Percentiles rank a stretch among this genome's conserved stretches.
These are phyloP conservation scores for Natrix natrix DNA, from an alignment of 2,797 vertebrate genomes.

Conservation along the genomic window DNA sequence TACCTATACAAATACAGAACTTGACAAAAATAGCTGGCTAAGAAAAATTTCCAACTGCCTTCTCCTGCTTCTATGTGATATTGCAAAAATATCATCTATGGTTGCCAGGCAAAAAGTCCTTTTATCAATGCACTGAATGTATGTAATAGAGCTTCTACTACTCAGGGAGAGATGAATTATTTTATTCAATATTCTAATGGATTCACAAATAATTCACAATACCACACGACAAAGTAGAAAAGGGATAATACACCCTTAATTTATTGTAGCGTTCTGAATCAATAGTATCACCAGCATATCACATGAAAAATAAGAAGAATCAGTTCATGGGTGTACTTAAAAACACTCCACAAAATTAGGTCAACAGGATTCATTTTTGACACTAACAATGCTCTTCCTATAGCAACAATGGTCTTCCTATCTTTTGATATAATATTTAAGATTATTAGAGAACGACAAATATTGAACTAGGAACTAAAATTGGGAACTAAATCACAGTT, in stretches of 20 bases:
- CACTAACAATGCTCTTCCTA: neutral
- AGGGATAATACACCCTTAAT: slow-evolving; percentile 60
- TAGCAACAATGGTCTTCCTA: neutral
- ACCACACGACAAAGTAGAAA: slow-evolving; percentile 39
- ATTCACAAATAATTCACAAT: neutral
- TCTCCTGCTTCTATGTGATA: neutral
- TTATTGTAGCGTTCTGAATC: neutral
- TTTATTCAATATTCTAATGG: neutral
- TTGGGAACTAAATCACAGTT: neutral
- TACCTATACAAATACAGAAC: neutral
- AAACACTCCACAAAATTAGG: slow-evolving; percentile 47
- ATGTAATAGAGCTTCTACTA: neutral
- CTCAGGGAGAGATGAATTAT: neutral
- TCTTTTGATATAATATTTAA: neutral
- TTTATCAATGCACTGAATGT: neutral
- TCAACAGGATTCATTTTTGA: slow-evolving; percentile 63
- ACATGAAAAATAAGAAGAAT: slow-evolving; percentile 16
- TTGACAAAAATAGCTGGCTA: neutral
- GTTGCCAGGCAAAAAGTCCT: neutral
- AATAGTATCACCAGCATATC: slow-evolving; percentile 59
- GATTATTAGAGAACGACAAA: neutral
- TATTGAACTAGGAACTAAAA: neutral
- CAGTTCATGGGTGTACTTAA: slow-evolving; percentile 11
- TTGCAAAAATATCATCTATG: neutral
- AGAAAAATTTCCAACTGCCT: neutral